Percentiles rank a stretch among this genome's conserved stretches.
Evolutionary conservation across 2,797 vertebrate genomes (phyloP).

Genomic region (Trematomus bernacchii): DNA sequence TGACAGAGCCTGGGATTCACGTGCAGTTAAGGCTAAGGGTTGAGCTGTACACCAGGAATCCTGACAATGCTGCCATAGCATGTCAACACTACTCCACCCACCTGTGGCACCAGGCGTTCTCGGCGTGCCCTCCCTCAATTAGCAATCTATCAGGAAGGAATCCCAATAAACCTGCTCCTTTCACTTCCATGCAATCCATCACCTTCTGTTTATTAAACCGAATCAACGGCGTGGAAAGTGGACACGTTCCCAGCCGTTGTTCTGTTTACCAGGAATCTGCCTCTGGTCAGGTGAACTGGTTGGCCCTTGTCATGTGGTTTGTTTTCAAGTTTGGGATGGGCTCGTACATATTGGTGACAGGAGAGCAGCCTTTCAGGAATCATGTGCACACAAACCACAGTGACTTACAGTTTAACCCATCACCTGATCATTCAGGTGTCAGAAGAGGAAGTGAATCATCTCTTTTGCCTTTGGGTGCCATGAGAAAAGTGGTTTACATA

Average conservation of each 20-base stretch:
- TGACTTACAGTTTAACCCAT: slow-evolving; percentile 29
- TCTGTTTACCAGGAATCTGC: slow-evolving; percentile 74
- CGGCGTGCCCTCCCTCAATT: slow-evolving; percentile 67
- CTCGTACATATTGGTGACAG: slow-evolving; percentile 35
- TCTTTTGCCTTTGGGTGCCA: slow-evolving; percentile 28
- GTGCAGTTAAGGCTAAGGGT: slow-evolving; percentile 51
- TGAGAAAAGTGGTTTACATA: slow-evolving; percentile 15
- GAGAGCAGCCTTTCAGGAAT: slow-evolving; percentile 22
- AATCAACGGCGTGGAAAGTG: slow-evolving; percentile 81
- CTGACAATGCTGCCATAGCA: slow-evolving; percentile 69
- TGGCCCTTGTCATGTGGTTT: slow-evolving; percentile 48
- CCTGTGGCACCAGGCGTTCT: slow-evolving; percentile 62
- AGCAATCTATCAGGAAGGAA: slow-evolving; percentile 68
- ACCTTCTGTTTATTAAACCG: slow-evolving; percentile 59
- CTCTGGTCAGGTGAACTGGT: slow-evolving; percentile 67
- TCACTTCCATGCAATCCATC: slow-evolving; percentile 83
- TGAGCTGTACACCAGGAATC: slow-evolving; percentile 75
- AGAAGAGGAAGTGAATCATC: slow-evolving; percentile 56
- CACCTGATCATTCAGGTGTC: slow-evolving; percentile 59
- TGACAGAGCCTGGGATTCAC: slow-evolving; percentile 55
- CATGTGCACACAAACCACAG: background rate
- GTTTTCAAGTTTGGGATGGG: slow-evolving; percentile 47
- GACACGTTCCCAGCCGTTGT: slow-evolving; percentile 76
- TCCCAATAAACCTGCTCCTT: slow-evolving; percentile 84
- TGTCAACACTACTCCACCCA: slow-evolving; percentile 71